These are phyloP conservation scores for Subanguina moxae DNA, from an alignment of 1,140 invertebrate genomes.

Conservation along the genomic window DNA sequence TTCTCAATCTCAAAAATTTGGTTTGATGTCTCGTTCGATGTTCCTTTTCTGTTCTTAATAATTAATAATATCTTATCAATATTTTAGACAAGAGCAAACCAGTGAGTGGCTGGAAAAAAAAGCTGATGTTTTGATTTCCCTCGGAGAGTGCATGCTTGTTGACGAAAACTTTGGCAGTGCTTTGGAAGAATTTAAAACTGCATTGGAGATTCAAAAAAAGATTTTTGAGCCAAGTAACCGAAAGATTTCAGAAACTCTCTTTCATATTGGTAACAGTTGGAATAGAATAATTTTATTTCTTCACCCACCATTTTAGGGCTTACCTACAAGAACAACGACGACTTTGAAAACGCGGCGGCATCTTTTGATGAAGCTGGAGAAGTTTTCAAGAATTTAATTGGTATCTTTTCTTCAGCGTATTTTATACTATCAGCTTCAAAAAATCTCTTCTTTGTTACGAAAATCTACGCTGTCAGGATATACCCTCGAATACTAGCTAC, in stretches of 20 bases:
- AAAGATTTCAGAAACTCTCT: constrained; percentile 21
- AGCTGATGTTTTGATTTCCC: constrained; percentile 18
- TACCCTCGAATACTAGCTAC: too few species aligned
- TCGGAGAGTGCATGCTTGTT: constrained; percentile 25
- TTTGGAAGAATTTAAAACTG: constrained; percentile 18
- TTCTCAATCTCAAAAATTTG: neutral
- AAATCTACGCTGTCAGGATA: too few species aligned
- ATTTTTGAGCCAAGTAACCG: constrained; percentile 19
- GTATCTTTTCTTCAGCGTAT: constrained; percentile 1
- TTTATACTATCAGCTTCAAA: too few species aligned
- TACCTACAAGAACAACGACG: constrained; percentile 16
- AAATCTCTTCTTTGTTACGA: too few species aligned
- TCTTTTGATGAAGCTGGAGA: constrained; percentile 16
- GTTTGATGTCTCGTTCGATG: too few species aligned
- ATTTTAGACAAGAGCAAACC: constrained; percentile 18
- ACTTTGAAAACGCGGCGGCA: constrained; percentile 18
- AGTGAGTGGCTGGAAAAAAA: constrained; percentile 23
- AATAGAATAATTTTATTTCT: neutral
- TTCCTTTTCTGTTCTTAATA: too few species aligned
- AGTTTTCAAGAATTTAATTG: constrained; percentile 18
- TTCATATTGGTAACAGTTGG: neutral
- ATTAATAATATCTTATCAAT: too few species aligned
- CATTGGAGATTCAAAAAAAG: constrained; percentile 15
- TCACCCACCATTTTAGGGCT: neutral
- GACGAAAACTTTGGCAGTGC: constrained; percentile 19